These are phyloP conservation scores for Bombus confusus DNA, from an alignment of 1,140 invertebrate species.

Conservation along the genomic window DNA sequence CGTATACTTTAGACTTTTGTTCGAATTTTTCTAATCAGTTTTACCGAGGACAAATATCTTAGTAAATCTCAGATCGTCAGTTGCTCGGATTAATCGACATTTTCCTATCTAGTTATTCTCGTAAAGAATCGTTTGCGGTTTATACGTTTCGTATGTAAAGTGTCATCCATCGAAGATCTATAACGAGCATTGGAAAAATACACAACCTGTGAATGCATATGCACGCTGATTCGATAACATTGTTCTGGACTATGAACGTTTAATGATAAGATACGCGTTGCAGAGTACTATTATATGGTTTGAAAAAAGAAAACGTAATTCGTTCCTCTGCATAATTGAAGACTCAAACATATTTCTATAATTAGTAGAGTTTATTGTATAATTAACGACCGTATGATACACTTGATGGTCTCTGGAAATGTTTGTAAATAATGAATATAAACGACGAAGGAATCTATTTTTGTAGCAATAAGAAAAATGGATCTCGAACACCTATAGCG, in stretches of 20 bases:
- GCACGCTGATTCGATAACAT: no score
- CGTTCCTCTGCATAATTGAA: background rate
- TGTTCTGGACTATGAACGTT: background rate
- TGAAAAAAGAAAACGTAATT: background rate
- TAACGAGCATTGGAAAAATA: no score
- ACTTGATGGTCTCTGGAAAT: accelerated
- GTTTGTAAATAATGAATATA: background rate
- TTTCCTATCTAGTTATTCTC: no score
- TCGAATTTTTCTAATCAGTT: no score
- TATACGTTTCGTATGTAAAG: no score
- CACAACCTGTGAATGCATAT: no score
- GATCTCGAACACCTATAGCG: background rate
- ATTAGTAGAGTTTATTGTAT: background rate
- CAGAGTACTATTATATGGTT: background rate
- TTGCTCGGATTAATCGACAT: no score
- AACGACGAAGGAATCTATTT: background rate
- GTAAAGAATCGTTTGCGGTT: no score
- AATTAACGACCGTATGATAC: background rate
- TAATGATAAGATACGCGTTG: background rate
- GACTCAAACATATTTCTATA: background rate
- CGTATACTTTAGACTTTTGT: no score
- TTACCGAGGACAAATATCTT: no score
- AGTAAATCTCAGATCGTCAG: no score
- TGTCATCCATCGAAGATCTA: no score
- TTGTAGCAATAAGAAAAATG: background rate